A percentile compares a stretch with the other conserved stretches of the same genome.
Evolutionary conservation across 1,140 invertebrate genomes (phyloP).

Genomic region (Brachystomella parvula): DNA sequence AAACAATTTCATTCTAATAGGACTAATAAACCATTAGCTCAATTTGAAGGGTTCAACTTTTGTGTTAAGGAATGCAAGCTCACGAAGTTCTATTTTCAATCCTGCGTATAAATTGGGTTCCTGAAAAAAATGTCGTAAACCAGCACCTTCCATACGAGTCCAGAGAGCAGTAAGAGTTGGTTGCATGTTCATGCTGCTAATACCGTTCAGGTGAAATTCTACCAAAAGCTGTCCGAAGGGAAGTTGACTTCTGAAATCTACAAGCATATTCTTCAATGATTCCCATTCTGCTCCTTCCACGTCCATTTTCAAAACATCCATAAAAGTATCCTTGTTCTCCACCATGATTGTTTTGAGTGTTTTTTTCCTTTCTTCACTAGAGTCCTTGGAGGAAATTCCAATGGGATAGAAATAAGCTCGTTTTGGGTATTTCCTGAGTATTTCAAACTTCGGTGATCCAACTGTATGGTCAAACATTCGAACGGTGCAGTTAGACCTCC

Average conservation of each 20-base stretch:
- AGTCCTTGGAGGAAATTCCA: background rate
- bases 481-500: constrained; percentile 16
- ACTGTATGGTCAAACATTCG: constrained; percentile 16
- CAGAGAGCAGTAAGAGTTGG: too few relatives aligned
- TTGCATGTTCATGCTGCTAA: too few relatives aligned
- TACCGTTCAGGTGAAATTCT: constrained; percentile 13
- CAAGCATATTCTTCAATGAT: background rate
- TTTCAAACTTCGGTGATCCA: background rate
- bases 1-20: too few relatives aligned
- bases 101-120: too few relatives aligned
- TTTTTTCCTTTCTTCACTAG: background rate
- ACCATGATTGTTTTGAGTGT: constrained; percentile 16
- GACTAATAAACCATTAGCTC: too few relatives aligned
- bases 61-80: background rate
- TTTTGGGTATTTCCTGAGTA: background rate
- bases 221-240: constrained; percentile 18
- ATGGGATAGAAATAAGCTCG: background rate
- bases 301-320: constrained; percentile 25
- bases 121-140: too few relatives aligned
- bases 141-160: too few relatives aligned
- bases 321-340: constrained; percentile 8
- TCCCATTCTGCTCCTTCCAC: constrained; percentile 14
- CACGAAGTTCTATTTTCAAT: too few relatives aligned
- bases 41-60: background rate
- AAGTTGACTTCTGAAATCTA: background rate